Percentiles rank a stretch among this genome's conserved stretches.
Evolutionary conservation across 2,797 vertebrate species (phyloP).

Genomic region (Melanotaenia maccullochi): DNA sequence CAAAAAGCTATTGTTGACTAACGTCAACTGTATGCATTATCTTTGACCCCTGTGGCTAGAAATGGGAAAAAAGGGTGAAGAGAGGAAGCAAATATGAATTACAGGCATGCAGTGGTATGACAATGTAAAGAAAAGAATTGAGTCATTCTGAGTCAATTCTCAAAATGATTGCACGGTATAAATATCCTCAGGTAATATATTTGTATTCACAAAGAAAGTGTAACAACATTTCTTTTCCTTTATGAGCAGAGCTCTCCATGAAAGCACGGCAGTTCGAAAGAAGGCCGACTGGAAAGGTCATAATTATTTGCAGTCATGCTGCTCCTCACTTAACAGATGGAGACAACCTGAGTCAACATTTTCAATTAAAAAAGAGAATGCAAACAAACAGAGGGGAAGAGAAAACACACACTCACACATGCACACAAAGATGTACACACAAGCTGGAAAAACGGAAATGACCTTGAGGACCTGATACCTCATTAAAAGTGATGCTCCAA

Average conservation of each 20-base stretch:
- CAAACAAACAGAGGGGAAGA: conserved; percentile 74
- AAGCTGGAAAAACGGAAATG: conserved; percentile 73
- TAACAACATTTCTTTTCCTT: conserved; percentile 23
- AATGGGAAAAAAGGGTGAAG: conserved; percentile 71
- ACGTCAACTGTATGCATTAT: conserved; percentile 74
- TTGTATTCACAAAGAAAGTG: conserved; percentile 68
- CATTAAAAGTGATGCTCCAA: conserved; percentile 82
- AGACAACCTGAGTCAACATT: conserved; percentile 81
- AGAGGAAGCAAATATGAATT: conserved; percentile 73
- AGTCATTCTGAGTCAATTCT: conserved; percentile 72
- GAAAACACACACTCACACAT: conserved; percentile 51
- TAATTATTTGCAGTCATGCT: conserved; percentile 77
- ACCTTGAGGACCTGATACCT: conserved; percentile 82
- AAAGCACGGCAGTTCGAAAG: conserved; percentile 58
- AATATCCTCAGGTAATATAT: conserved; percentile 61
- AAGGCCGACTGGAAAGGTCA: conserved; percentile 77
- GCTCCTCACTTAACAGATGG: conserved; percentile 82
- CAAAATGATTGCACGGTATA: conserved; percentile 48
- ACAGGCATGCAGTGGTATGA: conserved; percentile 56
- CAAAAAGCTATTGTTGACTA: conserved; percentile 81
- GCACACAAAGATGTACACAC: conserved; percentile 51
- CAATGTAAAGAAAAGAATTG: conserved; percentile 56
- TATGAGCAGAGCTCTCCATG: conserved; percentile 31
- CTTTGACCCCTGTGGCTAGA: conserved; percentile 79
- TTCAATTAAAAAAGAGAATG: conserved; percentile 78